Percentiles rank a stretch among this genome's conserved stretches.
Conservation (phyloP, 64 coral and sea anemone species). For the Stichodactyla helianthus region DNA sequence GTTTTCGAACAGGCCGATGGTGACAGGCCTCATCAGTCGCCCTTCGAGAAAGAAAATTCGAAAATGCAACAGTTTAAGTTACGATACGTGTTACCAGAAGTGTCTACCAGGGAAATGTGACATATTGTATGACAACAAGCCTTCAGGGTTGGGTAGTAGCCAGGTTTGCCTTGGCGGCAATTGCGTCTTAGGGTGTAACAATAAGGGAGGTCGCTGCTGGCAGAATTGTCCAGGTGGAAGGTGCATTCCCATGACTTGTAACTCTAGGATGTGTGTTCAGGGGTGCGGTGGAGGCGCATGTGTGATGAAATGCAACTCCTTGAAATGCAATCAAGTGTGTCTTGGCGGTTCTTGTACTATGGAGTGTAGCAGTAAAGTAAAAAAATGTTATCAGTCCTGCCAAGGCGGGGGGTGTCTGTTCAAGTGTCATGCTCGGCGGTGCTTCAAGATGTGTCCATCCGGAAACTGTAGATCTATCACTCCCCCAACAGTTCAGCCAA, state of each 20-base stretch:
- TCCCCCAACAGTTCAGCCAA: background rate
- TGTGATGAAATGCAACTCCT: constrained; percentile 64
- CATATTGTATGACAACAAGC: background rate
- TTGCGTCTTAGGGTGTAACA: constrained; percentile 1
- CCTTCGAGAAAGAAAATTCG: background rate
- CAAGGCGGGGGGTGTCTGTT: constrained; percentile 55
- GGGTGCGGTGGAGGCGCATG: constrained; percentile 60
- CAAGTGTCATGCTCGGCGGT: constrained; percentile 56
- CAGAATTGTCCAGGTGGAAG: constrained; percentile 67
- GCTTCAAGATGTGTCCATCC: constrained; percentile 61
- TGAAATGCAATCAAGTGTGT: constrained; percentile 73
- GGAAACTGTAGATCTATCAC: constrained; percentile 30
- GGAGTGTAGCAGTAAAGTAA: constrained; percentile 52
- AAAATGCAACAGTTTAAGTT: background rate
- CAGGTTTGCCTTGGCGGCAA: constrained; percentile 9
- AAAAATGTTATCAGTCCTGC: constrained; percentile 65
- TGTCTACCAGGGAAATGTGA: constrained; percentile 20
- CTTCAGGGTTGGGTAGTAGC: background rate
- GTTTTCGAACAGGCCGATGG: background rate
- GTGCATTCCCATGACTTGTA: constrained; percentile 66
- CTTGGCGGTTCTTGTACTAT: constrained; percentile 67
- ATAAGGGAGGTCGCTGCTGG: background rate
- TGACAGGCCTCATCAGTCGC: background rate
- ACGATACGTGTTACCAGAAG: constrained; percentile 7
- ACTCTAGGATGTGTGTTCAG: constrained; percentile 61